Evolutionary conservation across 1,140 invertebrate genomes (phyloP).

Genomic region (Marisa cornuarietis): DNA sequence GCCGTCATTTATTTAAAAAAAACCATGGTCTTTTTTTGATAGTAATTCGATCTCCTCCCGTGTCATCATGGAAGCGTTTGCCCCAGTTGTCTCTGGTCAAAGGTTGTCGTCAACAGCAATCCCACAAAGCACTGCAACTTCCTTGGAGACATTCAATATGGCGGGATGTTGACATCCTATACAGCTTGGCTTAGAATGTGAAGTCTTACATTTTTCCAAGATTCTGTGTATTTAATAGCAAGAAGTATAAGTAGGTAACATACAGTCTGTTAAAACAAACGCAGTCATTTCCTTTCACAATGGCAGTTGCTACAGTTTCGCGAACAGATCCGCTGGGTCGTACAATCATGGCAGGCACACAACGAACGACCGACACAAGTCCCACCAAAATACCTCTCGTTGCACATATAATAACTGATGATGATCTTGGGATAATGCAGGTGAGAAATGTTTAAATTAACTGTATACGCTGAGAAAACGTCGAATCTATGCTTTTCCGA

Average conservation of each 20-base stretch:
- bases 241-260: not conserved
- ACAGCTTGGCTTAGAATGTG: not conserved
- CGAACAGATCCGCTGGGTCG: slow-evolving; percentile 4
- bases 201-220: not conserved
- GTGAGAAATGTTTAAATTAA: slow-evolving; percentile 36
- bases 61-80: no score
- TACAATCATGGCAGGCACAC: not conserved
- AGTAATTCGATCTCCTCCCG: no score
- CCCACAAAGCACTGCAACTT: slow-evolving; percentile 20
- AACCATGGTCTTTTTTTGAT: no score
- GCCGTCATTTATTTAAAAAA: no score
- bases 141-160: slow-evolving; percentile 35
- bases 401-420: slow-evolving; percentile 62
- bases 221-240: not conserved
- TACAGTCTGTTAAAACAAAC: not conserved
- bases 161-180: slow-evolving; percentile 7
- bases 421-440: slow-evolving; percentile 59
- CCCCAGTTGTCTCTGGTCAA: no score
- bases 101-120: slow-evolving; percentile 1
- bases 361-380: slow-evolving; percentile 21
- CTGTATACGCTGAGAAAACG: not conserved
- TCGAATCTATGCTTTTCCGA: not conserved
- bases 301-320: slow-evolving; percentile 12
- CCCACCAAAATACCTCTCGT: slow-evolving; percentile 55
- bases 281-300: not conserved